Conservation (phyloP, 2,113 vertebrate species). For the Muntiacus reevesi region DNA sequence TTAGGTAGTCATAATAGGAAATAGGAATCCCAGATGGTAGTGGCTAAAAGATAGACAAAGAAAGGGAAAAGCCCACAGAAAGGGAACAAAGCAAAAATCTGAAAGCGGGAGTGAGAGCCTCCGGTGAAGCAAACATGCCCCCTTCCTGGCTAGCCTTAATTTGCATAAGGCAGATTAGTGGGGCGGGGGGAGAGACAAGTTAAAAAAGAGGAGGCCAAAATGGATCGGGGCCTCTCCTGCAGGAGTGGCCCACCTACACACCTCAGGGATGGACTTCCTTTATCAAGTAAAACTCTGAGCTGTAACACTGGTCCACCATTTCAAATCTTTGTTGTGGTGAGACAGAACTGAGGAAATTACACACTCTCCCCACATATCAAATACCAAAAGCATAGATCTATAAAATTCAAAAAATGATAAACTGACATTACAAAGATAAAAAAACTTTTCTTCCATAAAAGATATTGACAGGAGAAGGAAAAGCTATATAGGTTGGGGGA, state of each 20-base stretch:
- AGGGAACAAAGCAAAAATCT: neutral
- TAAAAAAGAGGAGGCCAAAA: neutral
- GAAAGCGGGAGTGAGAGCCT: neutral
- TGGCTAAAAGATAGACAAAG: neutral
- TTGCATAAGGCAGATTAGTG: neutral
- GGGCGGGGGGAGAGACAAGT: neutral
- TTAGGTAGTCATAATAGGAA: neutral
- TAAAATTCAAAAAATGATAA: neutral
- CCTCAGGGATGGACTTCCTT: neutral
- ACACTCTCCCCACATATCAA: neutral
- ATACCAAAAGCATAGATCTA: neutral
- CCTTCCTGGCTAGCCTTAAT: neutral
- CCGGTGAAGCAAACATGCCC: neutral
- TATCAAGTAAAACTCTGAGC: neutral
- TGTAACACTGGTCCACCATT: neutral
- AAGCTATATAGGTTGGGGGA: neutral
- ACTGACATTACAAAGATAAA: neutral
- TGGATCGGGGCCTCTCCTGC: neutral
- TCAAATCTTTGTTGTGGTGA: neutral
- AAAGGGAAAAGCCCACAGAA: neutral
- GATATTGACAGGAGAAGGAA: neutral
- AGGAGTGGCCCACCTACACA: neutral
- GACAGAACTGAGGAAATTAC: neutral
- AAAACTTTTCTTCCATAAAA: neutral
- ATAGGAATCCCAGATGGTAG: neutral